Percentiles rank a stretch among this genome's conserved stretches.
Evolutionary conservation across 2,888 invertebrate species (phyloP).

Genomic region (Chrysomela aeneicollis): DNA sequence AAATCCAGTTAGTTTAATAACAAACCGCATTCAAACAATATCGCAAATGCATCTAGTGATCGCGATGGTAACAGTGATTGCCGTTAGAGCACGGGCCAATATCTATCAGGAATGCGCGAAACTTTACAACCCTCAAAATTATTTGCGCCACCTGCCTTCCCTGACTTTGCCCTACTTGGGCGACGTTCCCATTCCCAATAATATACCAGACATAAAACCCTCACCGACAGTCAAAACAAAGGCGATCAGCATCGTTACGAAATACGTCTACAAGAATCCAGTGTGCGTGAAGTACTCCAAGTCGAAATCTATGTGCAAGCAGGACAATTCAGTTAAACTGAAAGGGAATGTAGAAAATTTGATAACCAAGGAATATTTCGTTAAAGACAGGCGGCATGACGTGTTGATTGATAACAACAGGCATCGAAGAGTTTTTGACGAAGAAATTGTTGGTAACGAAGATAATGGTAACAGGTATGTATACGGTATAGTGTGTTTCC

Average conservation of each 20-base stretch:
- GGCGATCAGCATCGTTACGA: slow-evolving; percentile 56
- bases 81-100: slow-evolving; percentile 33
- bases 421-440: slow-evolving; percentile 18
- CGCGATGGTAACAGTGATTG: slow-evolving; percentile 32
- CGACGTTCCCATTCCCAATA: slow-evolving; percentile 51
- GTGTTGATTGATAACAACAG: slow-evolving; percentile 13
- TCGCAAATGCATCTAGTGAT: slow-evolving; percentile 38
- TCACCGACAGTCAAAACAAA: slow-evolving; percentile 56
- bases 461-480: slow-evolving; percentile 18
- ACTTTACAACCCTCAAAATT: slow-evolving; percentile 54
- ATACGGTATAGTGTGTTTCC: too few species aligned
- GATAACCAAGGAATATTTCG: slow-evolving; percentile 56
- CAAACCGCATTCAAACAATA: slow-evolving; percentile 31
- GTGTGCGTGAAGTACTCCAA: slow-evolving; percentile 57
- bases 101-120: slow-evolving; percentile 50
- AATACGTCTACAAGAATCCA: slow-evolving; percentile 57
- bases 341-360: slow-evolving; percentile 48
- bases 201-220: slow-evolving; percentile 49
- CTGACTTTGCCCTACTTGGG: slow-evolving; percentile 54
- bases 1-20: slow-evolving; percentile 42
- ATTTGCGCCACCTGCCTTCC: slow-evolving; percentile 54
- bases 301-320: slow-evolving; percentile 46
- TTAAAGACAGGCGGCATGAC: slow-evolving; percentile 39
- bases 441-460: slow-evolving; percentile 12
- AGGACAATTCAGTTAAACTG: slow-evolving; percentile 36